Evolutionary conservation across 2,113 vertebrate genomes (phyloP).

Genomic region (Sphyrna mokarran): DNA sequence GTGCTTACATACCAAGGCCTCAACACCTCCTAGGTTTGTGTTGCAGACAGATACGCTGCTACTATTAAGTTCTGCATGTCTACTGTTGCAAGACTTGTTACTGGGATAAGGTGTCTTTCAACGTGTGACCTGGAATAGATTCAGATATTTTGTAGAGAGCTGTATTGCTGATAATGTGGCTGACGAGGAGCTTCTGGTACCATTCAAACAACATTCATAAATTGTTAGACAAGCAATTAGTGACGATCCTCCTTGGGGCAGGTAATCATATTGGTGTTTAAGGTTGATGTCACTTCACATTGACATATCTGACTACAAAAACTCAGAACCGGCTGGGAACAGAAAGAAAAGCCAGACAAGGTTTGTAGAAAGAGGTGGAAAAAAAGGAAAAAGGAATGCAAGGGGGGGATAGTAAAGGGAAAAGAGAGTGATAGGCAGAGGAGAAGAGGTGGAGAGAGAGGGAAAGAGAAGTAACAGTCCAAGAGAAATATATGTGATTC

Average conservation of each 20-base stretch:
- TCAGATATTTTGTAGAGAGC: not conserved
- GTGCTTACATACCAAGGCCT: not conserved
- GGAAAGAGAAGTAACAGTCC: not conserved
- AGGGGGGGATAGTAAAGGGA: not conserved
- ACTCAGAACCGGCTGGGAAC: not conserved
- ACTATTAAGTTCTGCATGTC: not conserved
- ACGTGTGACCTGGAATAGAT: not conserved
- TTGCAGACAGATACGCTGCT: not conserved
- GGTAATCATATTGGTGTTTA: not conserved
- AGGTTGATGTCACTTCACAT: not conserved
- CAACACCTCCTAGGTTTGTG: not conserved
- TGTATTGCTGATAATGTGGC: not conserved
- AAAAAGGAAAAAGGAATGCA: not conserved
- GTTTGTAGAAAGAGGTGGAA: not conserved
- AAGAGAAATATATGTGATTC: not conserved
- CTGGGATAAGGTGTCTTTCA: not conserved
- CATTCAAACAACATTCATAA: not conserved
- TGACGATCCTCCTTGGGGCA: not conserved
- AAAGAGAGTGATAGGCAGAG: not conserved
- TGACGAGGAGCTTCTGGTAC: not conserved
- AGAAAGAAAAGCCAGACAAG: not conserved
- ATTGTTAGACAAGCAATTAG: not conserved
- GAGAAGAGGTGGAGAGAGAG: not conserved
- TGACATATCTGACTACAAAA: not conserved
- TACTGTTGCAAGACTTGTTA: not conserved